Percentiles rank a stretch among this genome's conserved stretches.
Evolutionary conservation across 2,113 vertebrate genomes (phyloP).

Genomic region (Microcebus tavaratra): DNA sequence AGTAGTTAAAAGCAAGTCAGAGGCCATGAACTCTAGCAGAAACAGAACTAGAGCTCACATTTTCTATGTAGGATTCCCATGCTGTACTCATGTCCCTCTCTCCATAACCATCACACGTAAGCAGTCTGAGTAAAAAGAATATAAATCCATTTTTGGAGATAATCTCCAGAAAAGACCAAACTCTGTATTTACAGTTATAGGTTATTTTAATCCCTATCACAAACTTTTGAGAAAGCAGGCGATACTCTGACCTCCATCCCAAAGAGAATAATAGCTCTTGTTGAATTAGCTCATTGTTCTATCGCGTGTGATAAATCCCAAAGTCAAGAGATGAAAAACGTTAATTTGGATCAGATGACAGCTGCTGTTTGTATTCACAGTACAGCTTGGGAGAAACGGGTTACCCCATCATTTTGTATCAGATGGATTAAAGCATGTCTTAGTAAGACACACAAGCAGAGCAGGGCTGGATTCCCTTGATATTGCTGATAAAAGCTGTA

Average conservation of each 20-base stretch:
- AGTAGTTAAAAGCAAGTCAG: neutral
- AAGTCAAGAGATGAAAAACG: neutral
- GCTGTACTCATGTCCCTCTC: neutral
- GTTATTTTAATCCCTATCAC: neutral
- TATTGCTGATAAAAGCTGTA: slow-evolving; percentile 19
- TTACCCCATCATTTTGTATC: slow-evolving; percentile 23
- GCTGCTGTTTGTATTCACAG: slow-evolving; percentile 9
- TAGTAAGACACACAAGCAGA: neutral
- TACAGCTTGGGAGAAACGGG: neutral
- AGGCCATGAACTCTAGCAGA: neutral
- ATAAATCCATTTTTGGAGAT: neutral
- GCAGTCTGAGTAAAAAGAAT: neutral
- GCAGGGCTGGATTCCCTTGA: neutral
- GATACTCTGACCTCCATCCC: neutral
- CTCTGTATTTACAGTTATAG: neutral
- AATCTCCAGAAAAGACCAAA: neutral
- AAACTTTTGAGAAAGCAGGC: neutral
- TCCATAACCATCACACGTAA: neutral
- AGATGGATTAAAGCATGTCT: slow-evolving; percentile 49
- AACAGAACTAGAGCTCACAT: neutral
- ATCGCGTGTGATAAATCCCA: neutral
- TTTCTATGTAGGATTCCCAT: neutral
- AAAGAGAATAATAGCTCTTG: neutral
- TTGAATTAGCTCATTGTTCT: neutral
- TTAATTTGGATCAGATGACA: slow-evolving; percentile 19